Base-by-base conservation (phyloP, 2,113 vertebrate genomes). In the Cricetomys ansorgei region DNA sequence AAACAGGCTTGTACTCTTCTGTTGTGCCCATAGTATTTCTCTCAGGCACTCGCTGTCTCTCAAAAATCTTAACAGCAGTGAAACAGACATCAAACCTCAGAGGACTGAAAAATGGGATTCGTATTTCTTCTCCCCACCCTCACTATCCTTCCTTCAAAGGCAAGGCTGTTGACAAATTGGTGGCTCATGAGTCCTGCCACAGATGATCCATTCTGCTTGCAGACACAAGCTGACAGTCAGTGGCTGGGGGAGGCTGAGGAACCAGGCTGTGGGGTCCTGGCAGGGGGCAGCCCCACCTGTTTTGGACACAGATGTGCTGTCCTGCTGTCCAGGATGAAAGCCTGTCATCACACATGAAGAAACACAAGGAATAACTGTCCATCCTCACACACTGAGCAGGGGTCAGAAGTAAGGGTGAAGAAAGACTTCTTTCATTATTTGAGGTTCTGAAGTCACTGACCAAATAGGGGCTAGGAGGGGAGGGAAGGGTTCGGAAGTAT, bases 81-180 rank as follows among this genome's bases (percentile, higher is more conserved):
- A 98, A 98, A 97, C 97, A 96, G 96, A 97, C 97, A 97, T 97
- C 97, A 98, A 98, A 92, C 84, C 88, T 89, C 93, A 95, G 97
- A 93, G 97, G 97, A 98, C 96, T 97, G 96, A 98, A 97, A 97
- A 96, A 96, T 93, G 92, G 94, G 76, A 94, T 96, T 95, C 92
- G 34, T 97, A 81, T 94, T 97, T 97, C 94, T 94, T 96, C 43
- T 88, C 43, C 40, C 80, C 72, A 83, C 48, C 48, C 64, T 91
- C n/a, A 4, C 62, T 40, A 40, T 88, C 88, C 83, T 95, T 70
- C 64, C 88, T 96, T 92, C 92, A 95, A 97, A 97, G 75, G 13
- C 59, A 15, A 69, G 55, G 76, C 92, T 94, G 59, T 81, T 90
- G 92, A 96, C 93, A 97, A 97, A 92, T 94, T 79, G 92, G 76